Conservation (phyloP, 1,140 invertebrate genomes). For the Cyclina sinensis region DNA sequence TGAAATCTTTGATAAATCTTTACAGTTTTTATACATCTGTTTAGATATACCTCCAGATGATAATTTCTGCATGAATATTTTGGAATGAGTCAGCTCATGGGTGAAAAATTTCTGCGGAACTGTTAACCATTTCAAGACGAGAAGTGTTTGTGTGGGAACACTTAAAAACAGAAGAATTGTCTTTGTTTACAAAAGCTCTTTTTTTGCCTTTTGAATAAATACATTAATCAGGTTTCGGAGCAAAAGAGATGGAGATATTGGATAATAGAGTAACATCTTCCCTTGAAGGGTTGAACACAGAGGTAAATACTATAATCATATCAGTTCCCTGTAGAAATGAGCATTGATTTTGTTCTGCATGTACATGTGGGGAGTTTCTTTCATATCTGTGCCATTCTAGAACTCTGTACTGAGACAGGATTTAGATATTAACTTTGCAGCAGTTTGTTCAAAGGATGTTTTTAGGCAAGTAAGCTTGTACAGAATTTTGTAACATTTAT, state of each 20-base stretch:
- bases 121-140: not conserved
- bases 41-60: conserved; percentile 19
- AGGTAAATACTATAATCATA: conserved; percentile 10
- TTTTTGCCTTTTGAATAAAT: not conserved
- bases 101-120: not conserved
- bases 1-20: conserved; percentile 49
- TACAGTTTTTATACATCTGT: conserved; percentile 46
- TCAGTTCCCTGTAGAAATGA: not conserved
- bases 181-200: not conserved
- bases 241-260: conserved; percentile 23
- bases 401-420: too few species aligned
- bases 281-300: not conserved
- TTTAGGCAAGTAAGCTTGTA: too few species aligned
- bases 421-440: too few species aligned
- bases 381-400: too few species aligned
- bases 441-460: too few species aligned
- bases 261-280: conserved; percentile 29
- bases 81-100: not conserved
- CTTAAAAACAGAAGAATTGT: not conserved
- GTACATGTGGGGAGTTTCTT: too few species aligned
- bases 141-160: not conserved
- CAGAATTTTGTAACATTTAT: too few species aligned
- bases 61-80: conserved; percentile 17
- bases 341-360: conserved; percentile 13
- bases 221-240: not conserved